Base-by-base conservation (phyloP, 1,140 invertebrate genomes). In the Lanistes nyassanus region DNA sequence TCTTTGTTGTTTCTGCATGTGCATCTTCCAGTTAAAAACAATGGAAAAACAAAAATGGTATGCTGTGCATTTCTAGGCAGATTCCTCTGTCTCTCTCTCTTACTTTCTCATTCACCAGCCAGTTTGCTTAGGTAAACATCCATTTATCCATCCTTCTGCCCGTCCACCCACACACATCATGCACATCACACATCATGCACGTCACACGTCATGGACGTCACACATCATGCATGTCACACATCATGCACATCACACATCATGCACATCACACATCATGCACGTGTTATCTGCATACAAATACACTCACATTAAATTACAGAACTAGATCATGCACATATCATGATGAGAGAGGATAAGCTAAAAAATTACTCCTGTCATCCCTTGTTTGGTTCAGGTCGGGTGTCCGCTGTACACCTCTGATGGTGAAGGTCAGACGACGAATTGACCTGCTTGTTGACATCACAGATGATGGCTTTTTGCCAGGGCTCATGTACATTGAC, bases 391-490 rank as follows among this genome's bases (percentile, higher is more conserved):
- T 29, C 79, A 88, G 87, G 37, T 80, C 79, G 70, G 84, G 83
- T 51, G 75, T 88, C 26, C 78, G 85, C n/a, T 84, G 84, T 70
- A 86, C 86, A 0, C 86, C 86, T 13, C 78, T 86, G 0, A 83
- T 77, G 58, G 81, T 89, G 31, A 82, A 75, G 13, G 87, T 87
- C 2, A 82, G 80, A 36, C 77, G 79, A 11, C 75, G 83, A 36
- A 80, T 80, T 37, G 87, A 86, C 37, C 39, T 86, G n/a, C 68
- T 76, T 51, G 82, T 82, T 9, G 82, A 84, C 11, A 77, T 90
- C 2, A 83, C 82, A 36, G 87, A 89, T 74, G 81, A 85, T 11
- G 88, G 88, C 6, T 90, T 90, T 79, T 67, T 76, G 19, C 86
- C 87, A 29, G 71, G 81, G 4, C 78, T 85, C 11, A 83, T 90